Evolutionary conservation across 2,113 vertebrate species (phyloP).

Genomic region (Malurus melanocephalus): DNA sequence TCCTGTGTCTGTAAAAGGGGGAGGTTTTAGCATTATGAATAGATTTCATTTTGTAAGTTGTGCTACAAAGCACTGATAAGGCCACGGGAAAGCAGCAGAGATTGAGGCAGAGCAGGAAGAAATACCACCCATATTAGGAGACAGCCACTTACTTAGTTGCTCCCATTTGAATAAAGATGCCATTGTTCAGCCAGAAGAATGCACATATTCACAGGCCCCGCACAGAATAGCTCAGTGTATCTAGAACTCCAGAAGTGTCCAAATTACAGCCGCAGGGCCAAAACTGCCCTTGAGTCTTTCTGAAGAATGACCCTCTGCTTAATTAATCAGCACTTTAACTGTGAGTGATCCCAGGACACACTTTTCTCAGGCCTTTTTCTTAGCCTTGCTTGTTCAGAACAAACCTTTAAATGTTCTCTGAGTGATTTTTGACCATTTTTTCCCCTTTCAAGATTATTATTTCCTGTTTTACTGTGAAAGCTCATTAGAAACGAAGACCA

Average conservation of each 20-base stretch:
- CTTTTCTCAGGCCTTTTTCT: slow-evolving; percentile 54
- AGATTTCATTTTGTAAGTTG: slow-evolving; percentile 57
- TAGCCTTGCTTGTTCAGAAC: slow-evolving; percentile 51
- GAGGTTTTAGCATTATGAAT: slow-evolving; percentile 45
- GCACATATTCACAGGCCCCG: slow-evolving; percentile 39
- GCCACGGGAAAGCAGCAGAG: slow-evolving; percentile 47
- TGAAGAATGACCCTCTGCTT: slow-evolving; percentile 58
- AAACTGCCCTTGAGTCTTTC: slow-evolving; percentile 55
- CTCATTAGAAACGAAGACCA: slow-evolving; percentile 55
- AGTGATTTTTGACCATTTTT: slow-evolving; percentile 63
- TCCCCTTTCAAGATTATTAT: slow-evolving; percentile 61
- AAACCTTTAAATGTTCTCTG: slow-evolving; percentile 63
- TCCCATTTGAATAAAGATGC: slow-evolving; percentile 57
- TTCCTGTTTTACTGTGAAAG: slow-evolving; percentile 62
- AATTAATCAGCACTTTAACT: slow-evolving; percentile 58
- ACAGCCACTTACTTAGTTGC: slow-evolving; percentile 50
- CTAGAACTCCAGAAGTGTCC: slow-evolving; percentile 63
- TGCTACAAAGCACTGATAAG: slow-evolving; percentile 59
- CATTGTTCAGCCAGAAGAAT: slow-evolving; percentile 58
- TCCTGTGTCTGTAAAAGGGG: slow-evolving; percentile 39
- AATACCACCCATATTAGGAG: slow-evolving; percentile 63
- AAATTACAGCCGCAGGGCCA: slow-evolving; percentile 57
- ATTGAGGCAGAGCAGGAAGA: slow-evolving; percentile 59
- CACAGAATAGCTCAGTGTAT: slow-evolving; percentile 61
- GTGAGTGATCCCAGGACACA: slow-evolving; percentile 57